Conservation (phyloP, 2,113 vertebrate genomes). For the Tetraodon nigroviridis region DNA sequence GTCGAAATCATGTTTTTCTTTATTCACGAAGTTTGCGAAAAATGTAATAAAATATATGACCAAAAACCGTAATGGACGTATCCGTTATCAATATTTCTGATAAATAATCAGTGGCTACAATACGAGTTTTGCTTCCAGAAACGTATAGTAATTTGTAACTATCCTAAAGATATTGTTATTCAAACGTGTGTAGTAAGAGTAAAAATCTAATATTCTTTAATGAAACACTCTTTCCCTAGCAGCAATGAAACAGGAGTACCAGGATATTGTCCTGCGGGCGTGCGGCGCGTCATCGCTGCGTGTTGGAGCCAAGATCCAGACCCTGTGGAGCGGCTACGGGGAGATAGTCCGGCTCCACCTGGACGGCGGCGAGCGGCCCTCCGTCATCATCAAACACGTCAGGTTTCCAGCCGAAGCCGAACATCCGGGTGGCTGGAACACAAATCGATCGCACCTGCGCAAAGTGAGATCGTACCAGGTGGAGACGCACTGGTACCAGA, state of each 20-base stretch:
- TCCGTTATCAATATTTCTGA: too few species aligned
- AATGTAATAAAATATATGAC: too few species aligned
- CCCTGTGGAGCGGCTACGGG: slow-evolving; percentile 74
- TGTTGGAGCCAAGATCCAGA: slow-evolving; percentile 68
- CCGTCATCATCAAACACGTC: slow-evolving; percentile 74
- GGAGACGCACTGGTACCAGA: slow-evolving; percentile 76
- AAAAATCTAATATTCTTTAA: too few species aligned
- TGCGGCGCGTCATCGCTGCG: slow-evolving; percentile 60
- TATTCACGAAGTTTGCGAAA: too few species aligned
- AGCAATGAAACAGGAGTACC: slow-evolving; percentile 68
- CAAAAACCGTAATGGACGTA: too few species aligned
- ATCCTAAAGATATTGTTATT: too few species aligned
- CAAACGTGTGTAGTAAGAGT: too few species aligned
- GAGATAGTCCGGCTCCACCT: slow-evolving; percentile 72
- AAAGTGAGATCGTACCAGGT: slow-evolving; percentile 76
- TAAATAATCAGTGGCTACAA: too few species aligned
- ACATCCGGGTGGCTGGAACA: slow-evolving; percentile 62
- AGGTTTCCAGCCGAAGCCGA: slow-evolving; percentile 59
- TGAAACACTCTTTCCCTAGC: neutral
- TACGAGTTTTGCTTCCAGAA: too few species aligned
- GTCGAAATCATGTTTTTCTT: too few species aligned
- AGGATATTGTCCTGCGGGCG: slow-evolving; percentile 65
- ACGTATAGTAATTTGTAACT: too few species aligned
- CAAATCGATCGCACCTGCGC: slow-evolving; percentile 66
- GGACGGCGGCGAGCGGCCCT: slow-evolving; percentile 61